Conservation (phyloP, 2,113 vertebrate genomes). For the Ceuthmochares aereus region DNA sequence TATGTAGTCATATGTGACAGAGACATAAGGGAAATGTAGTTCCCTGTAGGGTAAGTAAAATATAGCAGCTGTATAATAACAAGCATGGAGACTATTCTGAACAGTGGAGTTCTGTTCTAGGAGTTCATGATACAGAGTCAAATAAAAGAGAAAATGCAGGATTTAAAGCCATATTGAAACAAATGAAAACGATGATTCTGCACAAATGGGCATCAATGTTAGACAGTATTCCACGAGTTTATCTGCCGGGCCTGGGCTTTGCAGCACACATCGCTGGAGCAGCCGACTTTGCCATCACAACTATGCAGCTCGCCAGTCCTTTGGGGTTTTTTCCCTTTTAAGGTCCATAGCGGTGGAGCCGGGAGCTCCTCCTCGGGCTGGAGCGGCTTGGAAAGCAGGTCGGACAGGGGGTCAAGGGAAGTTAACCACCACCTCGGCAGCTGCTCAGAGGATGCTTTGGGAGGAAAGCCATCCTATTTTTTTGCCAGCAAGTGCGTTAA, state of each 20-base stretch:
- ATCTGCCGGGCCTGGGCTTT: neutral
- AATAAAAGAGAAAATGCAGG: neutral
- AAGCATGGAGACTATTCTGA: neutral
- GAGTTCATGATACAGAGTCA: neutral
- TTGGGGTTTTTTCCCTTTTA: slow-evolving; percentile 47
- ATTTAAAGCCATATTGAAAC: neutral
- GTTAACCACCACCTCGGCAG: neutral
- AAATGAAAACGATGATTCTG: neutral
- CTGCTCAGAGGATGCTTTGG: neutral
- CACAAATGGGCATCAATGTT: neutral
- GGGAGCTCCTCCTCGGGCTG: neutral
- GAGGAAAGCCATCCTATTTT: no score
- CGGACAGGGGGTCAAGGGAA: no score
- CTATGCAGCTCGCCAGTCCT: neutral
- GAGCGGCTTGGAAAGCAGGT: neutral
- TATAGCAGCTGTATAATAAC: neutral
- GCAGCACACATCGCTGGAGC: neutral
- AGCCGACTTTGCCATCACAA: neutral
- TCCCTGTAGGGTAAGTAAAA: neutral
- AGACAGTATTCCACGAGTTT: neutral
- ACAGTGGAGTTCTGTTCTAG: neutral
- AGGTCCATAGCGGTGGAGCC: neutral
- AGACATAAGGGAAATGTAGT: neutral
- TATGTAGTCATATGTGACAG: fast-evolving
- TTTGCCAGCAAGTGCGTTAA: neutral